phyloP scores from a whole-genome alignment of 1,140 invertebrate species.

The Eupristina koningsbergeri region DNA sequence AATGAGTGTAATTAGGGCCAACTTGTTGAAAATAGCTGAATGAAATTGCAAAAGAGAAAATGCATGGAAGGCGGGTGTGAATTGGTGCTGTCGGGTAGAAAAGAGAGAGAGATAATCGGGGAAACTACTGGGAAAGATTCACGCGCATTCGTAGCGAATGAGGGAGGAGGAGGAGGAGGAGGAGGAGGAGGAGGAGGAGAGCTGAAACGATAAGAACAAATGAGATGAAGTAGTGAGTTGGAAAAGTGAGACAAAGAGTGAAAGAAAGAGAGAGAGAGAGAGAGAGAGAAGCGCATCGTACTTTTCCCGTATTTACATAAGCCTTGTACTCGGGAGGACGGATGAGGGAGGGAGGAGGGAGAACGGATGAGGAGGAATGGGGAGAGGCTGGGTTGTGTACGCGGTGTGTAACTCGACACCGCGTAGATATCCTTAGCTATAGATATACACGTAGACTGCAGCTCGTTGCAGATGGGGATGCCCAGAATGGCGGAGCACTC shows the following conservation, averaged over 20 bases:
- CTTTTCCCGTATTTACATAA: slow-evolving; percentile 60
- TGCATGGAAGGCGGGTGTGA: too few species aligned
- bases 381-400: background rate
- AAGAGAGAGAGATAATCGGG: background rate
- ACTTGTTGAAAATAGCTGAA: too few species aligned
- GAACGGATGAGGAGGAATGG: background rate
- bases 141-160: background rate
- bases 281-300: slow-evolving; percentile 35
- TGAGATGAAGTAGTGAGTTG: background rate
- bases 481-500: background rate
- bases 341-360: background rate
- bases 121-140: background rate
- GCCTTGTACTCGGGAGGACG: slow-evolving; percentile 50
- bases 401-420: slow-evolving; percentile 58
- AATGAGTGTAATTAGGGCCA: too few species aligned
- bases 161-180: background rate
- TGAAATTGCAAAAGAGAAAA: background rate
- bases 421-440: slow-evolving; percentile 52
- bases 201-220: background rate
- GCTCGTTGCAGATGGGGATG: too few species aligned
- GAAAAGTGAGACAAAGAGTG: background rate
- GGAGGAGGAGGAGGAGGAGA: background rate
- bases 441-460: slow-evolving; percentile 27
- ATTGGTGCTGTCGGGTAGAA: background rate
- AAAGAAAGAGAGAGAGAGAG: background rate